phyloP scores from a whole-genome alignment of 2,113 vertebrate genomes.

The Podilymbus podiceps region DNA sequence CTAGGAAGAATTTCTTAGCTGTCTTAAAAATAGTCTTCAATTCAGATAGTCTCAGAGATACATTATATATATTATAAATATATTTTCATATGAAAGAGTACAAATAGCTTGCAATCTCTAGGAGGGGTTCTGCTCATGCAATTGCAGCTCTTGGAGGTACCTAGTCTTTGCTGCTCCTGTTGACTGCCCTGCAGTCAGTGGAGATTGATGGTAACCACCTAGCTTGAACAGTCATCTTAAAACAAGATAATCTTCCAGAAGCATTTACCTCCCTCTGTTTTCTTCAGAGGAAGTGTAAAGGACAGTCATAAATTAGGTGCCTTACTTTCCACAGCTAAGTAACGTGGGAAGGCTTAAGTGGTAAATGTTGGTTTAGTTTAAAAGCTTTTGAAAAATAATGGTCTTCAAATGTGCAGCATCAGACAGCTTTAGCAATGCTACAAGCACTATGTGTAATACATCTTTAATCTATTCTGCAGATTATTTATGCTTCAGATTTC shows the following conservation, averaged over 20 bases:
- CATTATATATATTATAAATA: neutral
- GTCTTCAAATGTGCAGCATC: neutral
- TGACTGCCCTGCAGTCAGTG: neutral
- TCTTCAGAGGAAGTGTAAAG: neutral
- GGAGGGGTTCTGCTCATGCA: neutral
- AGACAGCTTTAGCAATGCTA: neutral
- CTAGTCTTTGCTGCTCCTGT: neutral
- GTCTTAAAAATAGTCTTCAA: neutral
- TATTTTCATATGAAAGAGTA: neutral
- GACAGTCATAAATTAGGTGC: neutral
- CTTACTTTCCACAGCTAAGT: neutral
- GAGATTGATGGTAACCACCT: neutral
- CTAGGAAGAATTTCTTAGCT: neutral
- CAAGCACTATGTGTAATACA: neutral
- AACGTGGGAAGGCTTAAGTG: neutral
- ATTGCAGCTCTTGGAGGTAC: neutral
- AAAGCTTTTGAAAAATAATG: conserved; percentile 13
- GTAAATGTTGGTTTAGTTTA: neutral
- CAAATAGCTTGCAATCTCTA: accelerated
- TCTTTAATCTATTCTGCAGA: neutral
- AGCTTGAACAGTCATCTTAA: neutral
- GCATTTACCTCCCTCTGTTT: neutral
- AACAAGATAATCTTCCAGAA: neutral
- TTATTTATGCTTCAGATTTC: neutral
- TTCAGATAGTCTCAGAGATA: neutral